Evolutionary conservation across 2,888 invertebrate genomes (phyloP).

Genomic region (Chirona hameri): DNA sequence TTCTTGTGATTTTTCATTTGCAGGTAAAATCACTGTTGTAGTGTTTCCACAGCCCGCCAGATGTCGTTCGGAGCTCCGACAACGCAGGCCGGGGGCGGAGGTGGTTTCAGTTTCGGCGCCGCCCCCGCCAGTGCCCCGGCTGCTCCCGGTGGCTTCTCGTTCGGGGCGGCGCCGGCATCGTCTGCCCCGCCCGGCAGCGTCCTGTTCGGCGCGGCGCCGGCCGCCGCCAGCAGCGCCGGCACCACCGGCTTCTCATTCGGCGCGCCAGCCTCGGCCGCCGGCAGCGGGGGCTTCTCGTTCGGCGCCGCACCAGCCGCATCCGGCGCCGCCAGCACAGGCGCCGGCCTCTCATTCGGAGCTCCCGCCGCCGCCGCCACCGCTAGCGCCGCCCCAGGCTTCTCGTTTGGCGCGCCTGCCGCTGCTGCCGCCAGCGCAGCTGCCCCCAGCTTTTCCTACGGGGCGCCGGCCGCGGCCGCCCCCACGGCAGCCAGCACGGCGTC

Average conservation of each 20-base stretch:
- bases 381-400: constrained; percentile 2
- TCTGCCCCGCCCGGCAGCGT: constrained; percentile 34
- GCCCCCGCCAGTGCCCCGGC: constrained; percentile 37
- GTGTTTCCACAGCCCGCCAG: constrained; percentile 31
- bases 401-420: constrained; percentile 32
- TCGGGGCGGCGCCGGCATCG: constrained; percentile 33
- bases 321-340: not conserved
- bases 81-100: constrained; percentile 33
- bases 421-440: constrained; percentile 32
- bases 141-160: constrained; percentile 37
- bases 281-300: constrained; percentile 37
- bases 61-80: constrained; percentile 36
- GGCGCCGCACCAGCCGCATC: constrained; percentile 33
- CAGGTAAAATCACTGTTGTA: no score
- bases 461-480: constrained; percentile 7
- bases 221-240: constrained; percentile 32
- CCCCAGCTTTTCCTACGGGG: constrained; percentile 1
- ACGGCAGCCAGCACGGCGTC: not conserved
- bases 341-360: constrained; percentile 35
- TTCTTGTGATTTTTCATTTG: no score
- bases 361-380: constrained; percentile 34
- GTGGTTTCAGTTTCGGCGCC: constrained; percentile 41
- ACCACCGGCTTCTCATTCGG: constrained; percentile 36
- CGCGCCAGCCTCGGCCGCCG: constrained; percentile 33
- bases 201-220: constrained; percentile 33